A percentile compares a stretch with the other conserved stretches of the same genome.
Evolutionary conservation across 2,113 vertebrate genomes (phyloP).

Genomic region (Sciurus niger): DNA sequence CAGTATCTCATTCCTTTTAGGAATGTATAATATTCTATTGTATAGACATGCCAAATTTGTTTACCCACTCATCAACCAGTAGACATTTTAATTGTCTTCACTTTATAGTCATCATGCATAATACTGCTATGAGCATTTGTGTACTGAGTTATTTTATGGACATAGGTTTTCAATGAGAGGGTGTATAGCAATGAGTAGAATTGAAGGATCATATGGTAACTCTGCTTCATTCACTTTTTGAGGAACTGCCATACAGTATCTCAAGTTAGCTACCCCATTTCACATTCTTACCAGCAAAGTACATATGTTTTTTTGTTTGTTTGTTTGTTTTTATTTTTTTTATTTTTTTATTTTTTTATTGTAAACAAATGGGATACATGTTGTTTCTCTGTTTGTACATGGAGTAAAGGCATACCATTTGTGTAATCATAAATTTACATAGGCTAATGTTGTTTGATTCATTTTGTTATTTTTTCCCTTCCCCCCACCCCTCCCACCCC

Average conservation of each 20-base stretch:
- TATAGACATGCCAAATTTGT: neutral
- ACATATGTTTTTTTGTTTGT: neutral
- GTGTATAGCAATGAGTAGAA: neutral
- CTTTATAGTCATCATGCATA: neutral
- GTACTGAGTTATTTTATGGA: neutral
- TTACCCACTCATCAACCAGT: neutral
- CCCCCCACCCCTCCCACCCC: too few relatives aligned
- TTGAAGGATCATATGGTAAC: neutral
- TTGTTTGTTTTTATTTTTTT: too few relatives aligned
- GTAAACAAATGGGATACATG: too few relatives aligned
- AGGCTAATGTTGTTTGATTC: too few relatives aligned
- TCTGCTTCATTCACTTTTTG: neutral
- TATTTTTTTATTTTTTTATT: too few relatives aligned
- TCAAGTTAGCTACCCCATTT: neutral
- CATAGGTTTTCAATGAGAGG: neutral
- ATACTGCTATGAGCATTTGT: neutral
- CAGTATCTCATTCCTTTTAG: neutral
- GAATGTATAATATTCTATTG: neutral
- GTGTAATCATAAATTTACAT: too few relatives aligned
- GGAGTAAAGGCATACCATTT: too few relatives aligned
- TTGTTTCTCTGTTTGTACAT: too few relatives aligned
- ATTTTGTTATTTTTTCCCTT: too few relatives aligned
- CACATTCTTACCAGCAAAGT: neutral
- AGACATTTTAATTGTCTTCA: neutral
- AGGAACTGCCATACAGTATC: neutral